Evolutionary conservation across 2,888 invertebrate species (phyloP).

Genomic region (Meganola albula): DNA sequence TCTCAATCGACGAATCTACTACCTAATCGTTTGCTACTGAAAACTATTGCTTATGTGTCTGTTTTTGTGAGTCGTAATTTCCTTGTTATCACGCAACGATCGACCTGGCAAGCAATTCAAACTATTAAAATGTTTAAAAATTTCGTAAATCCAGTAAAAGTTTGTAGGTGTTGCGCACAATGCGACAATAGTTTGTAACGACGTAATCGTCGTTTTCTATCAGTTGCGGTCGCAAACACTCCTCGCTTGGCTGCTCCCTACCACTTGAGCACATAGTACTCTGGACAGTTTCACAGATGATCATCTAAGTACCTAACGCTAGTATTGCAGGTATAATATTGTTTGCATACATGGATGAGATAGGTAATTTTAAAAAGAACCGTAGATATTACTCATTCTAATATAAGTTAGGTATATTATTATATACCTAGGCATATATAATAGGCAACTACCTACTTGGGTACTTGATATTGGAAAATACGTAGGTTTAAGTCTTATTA

Average conservation of each 20-base stretch:
- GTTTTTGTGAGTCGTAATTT: constrained; percentile 41
- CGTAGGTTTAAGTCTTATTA: background rate
- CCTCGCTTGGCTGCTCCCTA: constrained; percentile 55
- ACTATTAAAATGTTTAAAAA: constrained; percentile 50
- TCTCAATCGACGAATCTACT: constrained; percentile 3
- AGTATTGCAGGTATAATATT: no score
- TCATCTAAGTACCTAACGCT: no score
- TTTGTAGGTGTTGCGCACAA: constrained; percentile 62
- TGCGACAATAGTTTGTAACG: constrained; percentile 64
- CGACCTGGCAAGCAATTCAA: constrained; percentile 43
- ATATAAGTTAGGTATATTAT: background rate
- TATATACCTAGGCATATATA: no score
- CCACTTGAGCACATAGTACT: background rate
- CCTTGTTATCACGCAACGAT: constrained; percentile 58
- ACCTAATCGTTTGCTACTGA: constrained; percentile 11
- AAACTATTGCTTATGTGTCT: constrained; percentile 32
- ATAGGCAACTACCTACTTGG: no score
- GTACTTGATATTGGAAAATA: background rate
- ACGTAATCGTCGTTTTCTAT: constrained; percentile 74
- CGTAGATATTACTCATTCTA: background rate
- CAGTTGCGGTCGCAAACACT: constrained; percentile 69
- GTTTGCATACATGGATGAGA: background rate
- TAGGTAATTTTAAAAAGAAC: background rate
- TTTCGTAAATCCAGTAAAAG: constrained; percentile 74
- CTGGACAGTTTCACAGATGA: background rate